A percentile compares a stretch with the other conserved stretches of the same genome.
Evolutionary conservation across 2,797 vertebrate genomes (phyloP).

Genomic region (Gymnothorax reevesii): DNA sequence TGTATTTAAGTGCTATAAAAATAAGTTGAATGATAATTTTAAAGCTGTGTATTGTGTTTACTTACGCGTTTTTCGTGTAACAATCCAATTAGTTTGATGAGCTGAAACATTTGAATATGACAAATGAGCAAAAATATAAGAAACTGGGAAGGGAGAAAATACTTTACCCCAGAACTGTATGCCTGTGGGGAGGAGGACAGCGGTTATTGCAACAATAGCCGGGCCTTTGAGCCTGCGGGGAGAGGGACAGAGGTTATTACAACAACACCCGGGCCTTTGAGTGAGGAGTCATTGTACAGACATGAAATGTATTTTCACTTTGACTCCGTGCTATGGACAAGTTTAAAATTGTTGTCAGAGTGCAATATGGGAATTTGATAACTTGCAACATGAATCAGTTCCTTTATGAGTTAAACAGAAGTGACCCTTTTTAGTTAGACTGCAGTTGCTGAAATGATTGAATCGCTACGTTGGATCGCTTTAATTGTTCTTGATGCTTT

Average conservation of each 20-base stretch:
- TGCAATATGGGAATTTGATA: conserved; percentile 34
- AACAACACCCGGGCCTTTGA: background rate
- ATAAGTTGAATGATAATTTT: too few species aligned
- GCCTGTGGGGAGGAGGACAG: too few species aligned
- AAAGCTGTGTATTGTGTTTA: too few species aligned
- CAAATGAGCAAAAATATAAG: too few species aligned
- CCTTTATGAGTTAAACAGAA: conserved; percentile 39
- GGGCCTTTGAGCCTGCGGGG: background rate
- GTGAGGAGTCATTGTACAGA: background rate
- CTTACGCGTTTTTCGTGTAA: too few species aligned
- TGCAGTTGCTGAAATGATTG: conserved; percentile 40
- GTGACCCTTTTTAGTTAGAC: conserved; percentile 41
- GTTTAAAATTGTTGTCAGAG: background rate
- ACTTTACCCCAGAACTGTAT: too few species aligned
- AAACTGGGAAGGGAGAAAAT: too few species aligned
- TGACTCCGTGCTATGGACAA: background rate
- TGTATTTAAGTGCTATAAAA: too few species aligned
- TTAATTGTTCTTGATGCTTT: background rate
- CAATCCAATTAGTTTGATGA: too few species aligned
- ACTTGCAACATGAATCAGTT: conserved; percentile 38
- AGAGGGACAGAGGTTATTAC: too few species aligned
- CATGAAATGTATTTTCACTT: background rate
- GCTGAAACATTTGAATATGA: too few species aligned
- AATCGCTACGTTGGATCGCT: conserved; percentile 22
- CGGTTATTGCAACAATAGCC: background rate